Evolutionary conservation across 2,113 vertebrate genomes (phyloP), one percentile per base, ranked within the genome.

Genomic region (Ictalurus furcatus): DNA sequence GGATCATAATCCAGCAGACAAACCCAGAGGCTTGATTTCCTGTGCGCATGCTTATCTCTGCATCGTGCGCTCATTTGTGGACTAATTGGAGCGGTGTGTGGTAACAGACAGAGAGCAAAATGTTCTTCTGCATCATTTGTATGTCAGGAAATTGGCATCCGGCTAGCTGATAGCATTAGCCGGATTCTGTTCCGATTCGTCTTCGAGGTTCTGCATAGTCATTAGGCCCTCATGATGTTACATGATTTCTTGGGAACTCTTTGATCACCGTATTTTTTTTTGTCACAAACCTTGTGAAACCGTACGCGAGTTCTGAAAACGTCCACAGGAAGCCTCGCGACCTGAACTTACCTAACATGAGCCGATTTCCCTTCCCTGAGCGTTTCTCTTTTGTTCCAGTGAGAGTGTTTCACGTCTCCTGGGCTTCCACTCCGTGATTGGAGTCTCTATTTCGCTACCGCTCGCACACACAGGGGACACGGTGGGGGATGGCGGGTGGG

Each of bases 331-430:
- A 30, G 17, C 67, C 56, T 79, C 71, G 37, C 59, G n/a, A 81
- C 37, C 37, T 52, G 19, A 21, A 80, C 25, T 19, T 23, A 89
- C 87, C 52, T 52, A 69, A 40, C 71, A 78, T 37, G 40, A 85
- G 52, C 90, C 87, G 92, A 78, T 90, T 94, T 91, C 92, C 89
- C 19, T 87, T 92, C 92, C 84, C n/a, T 69, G 90, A 28, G 88
- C 88, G 69, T 83, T 85, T 84, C 9, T 54, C 81, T 65, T 81
- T 84, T 48, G 74, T 88, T 85, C 90, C 88, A 67, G 90, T 91
- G 91, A 90, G 87, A 89, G 90, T 81, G 63, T 90, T 63, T 67
- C 44, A 88, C 84, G 84, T 90, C 58, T 81, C 86, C 58, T 88
- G 88, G 88, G 86, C 90, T 92, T 84, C 67, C 86, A 89, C 52